These are phyloP conservation scores for Pseudorhombus dupliciocellatus DNA, from an alignment of 2,113 vertebrate species.

Conservation along the genomic window DNA sequence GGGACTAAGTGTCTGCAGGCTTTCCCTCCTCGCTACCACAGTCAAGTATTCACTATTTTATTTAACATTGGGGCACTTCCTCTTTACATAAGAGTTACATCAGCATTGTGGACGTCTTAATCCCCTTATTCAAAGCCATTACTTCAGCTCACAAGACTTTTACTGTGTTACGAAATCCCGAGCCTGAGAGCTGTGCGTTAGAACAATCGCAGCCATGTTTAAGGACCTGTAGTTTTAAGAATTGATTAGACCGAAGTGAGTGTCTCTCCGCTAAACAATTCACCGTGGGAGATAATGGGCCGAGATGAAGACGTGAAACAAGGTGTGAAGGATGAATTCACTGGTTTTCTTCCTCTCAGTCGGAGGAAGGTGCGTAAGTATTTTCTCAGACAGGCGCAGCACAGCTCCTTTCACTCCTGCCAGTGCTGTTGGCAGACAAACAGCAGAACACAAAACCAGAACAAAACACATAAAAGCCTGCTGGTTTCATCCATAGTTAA, in stretches of 20 bases:
- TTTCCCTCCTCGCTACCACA: not conserved
- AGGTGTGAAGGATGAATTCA: constrained; percentile 37
- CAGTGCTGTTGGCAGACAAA: constrained; percentile 61
- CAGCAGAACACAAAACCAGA: constrained; percentile 57
- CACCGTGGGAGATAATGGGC: constrained; percentile 9
- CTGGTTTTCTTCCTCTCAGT: constrained; percentile 41
- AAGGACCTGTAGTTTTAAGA: constrained; percentile 31
- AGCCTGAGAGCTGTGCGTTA: not conserved
- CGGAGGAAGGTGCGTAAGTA: constrained; percentile 45
- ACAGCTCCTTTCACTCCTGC: constrained; percentile 49
- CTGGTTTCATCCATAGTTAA: constrained; percentile 54
- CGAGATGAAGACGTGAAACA: constrained; percentile 27
- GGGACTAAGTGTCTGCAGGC: constrained; percentile 1
- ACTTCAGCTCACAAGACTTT: constrained; percentile 12
- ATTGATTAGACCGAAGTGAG: constrained; percentile 10
- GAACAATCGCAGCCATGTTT: constrained; percentile 7
- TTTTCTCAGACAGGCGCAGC: constrained; percentile 48
- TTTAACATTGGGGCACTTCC: constrained; percentile 6
- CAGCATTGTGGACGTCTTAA: constrained; percentile 14
- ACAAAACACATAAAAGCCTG: constrained; percentile 64
- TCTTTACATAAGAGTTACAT: constrained; percentile 39
- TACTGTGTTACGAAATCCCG: constrained; percentile 17
- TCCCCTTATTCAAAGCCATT: constrained; percentile 19
- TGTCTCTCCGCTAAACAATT: constrained; percentile 4
- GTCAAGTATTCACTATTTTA: not conserved